These are phyloP conservation scores for Amphimallon solstitiale DNA, from an alignment of 2,888 invertebrate genomes.

Conservation along the genomic window DNA sequence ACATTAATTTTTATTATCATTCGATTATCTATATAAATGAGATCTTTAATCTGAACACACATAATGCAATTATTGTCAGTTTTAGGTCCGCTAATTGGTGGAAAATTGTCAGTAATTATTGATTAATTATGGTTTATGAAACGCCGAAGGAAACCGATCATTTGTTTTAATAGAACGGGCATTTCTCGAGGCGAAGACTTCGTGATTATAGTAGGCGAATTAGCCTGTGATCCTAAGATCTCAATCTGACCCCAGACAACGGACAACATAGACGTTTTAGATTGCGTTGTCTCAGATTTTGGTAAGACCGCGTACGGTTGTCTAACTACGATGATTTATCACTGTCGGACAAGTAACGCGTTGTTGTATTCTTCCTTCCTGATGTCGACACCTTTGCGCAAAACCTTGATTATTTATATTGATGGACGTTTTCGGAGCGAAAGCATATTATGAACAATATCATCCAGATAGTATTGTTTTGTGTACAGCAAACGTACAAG, in stretches of 20 bases:
- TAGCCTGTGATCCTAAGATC: constrained; percentile 2
- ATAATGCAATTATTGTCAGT: not conserved
- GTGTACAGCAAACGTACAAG: no score
- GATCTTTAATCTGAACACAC: not conserved
- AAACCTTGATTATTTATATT: not conserved
- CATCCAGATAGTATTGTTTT: no score
- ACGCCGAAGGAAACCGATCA: not conserved
- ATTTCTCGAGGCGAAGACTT: not conserved
- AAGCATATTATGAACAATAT: not conserved
- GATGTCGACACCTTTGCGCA: constrained; percentile 7
- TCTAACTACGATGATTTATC: constrained; percentile 17
- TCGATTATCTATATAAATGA: not conserved
- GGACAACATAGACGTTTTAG: not conserved
- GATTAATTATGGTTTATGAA: not conserved
- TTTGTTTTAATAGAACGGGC: constrained; percentile 4
- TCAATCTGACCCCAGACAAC: constrained; percentile 11
- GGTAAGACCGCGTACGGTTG: constrained; percentile 1
- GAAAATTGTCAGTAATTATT: constrained; percentile 8
- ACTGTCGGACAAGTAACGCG: constrained; percentile 14
- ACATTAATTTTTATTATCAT: no score
- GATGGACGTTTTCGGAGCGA: not conserved
- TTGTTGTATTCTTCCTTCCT: constrained; percentile 22
- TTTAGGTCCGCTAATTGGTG: not conserved
- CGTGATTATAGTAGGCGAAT: constrained; percentile 3
- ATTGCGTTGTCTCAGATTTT: constrained; percentile 12